Percentiles rank a stretch among this genome's conserved stretches.
Conservation (phyloP, 1,140 invertebrate genomes). For the Piezodorus guildinii region DNA sequence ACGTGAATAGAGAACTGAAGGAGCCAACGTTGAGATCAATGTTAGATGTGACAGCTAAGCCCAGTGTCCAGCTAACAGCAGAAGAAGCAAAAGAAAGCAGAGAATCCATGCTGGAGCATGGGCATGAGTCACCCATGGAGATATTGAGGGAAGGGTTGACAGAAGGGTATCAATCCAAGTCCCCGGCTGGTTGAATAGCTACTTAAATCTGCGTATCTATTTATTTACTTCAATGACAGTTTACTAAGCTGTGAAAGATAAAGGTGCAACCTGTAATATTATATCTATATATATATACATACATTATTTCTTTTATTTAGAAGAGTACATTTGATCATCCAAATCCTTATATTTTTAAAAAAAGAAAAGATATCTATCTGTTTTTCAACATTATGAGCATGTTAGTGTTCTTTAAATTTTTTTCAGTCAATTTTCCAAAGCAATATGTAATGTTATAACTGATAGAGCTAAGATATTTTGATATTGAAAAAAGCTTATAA, state of each 20-base stretch:
- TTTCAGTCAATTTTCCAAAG: slow-evolving; percentile 12
- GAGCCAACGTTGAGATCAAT: neutral
- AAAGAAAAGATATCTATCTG: too few relatives aligned
- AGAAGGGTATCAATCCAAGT: neutral
- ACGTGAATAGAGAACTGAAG: neutral
- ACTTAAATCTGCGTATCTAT: neutral
- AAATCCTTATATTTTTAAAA: too few relatives aligned
- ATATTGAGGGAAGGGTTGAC: neutral
- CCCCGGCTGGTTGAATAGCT: neutral
- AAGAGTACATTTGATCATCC: too few relatives aligned
- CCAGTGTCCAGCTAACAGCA: neutral
- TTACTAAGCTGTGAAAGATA: neutral
- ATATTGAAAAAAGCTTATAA: slow-evolving; percentile 3
- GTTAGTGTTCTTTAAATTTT: neutral
- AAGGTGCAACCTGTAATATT: too few relatives aligned
- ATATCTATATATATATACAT: too few relatives aligned
- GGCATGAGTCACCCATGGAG: neutral
- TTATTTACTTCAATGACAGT: neutral
- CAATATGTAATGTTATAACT: slow-evolving; percentile 7
- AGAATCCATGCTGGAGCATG: neutral
- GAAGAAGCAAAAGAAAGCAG: neutral
- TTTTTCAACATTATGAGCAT: too few relatives aligned
- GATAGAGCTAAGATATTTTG: slow-evolving; percentile 11
- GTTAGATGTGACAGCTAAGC: neutral
- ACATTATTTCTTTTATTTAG: too few relatives aligned